Percentiles rank a stretch among this genome's conserved stretches.
Evolutionary conservation across 2,888 invertebrate species (phyloP).

Genomic region (Antheraea assamensis): DNA sequence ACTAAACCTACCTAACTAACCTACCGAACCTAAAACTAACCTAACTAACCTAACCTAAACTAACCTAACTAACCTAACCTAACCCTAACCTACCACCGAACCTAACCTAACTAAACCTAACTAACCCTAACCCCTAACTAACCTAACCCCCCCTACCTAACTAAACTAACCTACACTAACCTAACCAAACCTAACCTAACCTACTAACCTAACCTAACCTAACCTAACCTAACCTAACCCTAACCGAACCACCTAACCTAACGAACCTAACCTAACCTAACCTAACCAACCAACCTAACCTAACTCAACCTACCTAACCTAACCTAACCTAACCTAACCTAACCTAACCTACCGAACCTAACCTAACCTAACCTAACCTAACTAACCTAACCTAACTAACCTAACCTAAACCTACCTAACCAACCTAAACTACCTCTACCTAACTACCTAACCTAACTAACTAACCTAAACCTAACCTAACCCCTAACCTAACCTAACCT

Average conservation of each 20-base stretch:
- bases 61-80: conserved; percentile 30
- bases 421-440: conserved; percentile 14
- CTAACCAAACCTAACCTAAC: conserved; percentile 26
- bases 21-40: conserved; percentile 32
- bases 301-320: neutral
- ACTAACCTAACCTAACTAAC: conserved; percentile 24
- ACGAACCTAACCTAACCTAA: conserved; percentile 34
- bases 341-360: no score
- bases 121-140: conserved; percentile 31
- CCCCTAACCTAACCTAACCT: neutral
- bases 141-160: conserved; percentile 32
- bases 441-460: conserved; percentile 30
- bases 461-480: conserved; percentile 21
- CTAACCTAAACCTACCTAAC: conserved; percentile 1
- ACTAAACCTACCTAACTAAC: conserved; percentile 31
- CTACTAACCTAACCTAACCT: no score
- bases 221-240: conserved; percentile 28
- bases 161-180: conserved; percentile 28
- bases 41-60: conserved; percentile 30
- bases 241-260: conserved; percentile 25
- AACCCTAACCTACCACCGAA: conserved; percentile 30
- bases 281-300: conserved; percentile 28
- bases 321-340: conserved; percentile 4
- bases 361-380: conserved; percentile 17
- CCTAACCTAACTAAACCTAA: conserved; percentile 31